Evolutionary conservation across 2,113 vertebrate species (phyloP), one percentile per base, ranked within the genome.

Genomic region (Pao palembangensis): DNA sequence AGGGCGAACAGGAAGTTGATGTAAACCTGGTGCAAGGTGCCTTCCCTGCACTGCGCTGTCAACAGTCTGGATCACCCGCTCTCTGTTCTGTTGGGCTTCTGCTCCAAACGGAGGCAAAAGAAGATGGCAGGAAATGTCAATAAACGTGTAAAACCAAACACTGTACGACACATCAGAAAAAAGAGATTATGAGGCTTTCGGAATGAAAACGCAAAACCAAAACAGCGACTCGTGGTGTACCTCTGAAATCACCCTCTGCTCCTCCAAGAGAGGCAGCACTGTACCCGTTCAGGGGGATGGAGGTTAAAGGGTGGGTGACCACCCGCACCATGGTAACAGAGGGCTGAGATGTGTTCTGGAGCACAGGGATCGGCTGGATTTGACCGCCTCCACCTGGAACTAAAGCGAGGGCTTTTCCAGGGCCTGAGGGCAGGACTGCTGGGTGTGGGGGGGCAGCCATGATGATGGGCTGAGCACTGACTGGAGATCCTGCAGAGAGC

Each of bases 321-420:
- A 98, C 93, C 44, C 96, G 86, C 75, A 99, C 91, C 97, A 98
- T 98, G 75, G 96, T 95, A 79, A 98, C 91, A 0, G 95, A 92
- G 44, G 95, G 89, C 13, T 94, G 93, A 57, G 93, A 88, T 18
- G 73, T 3, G 61, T 10, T 78, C 16, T 98, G 96, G 19, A 98
- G 91, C 1, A 97, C 79, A 0, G 98, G 96, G 64, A 98, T 93
- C 0, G 95, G 92, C 0, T 98, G 95, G 64, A 92, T 89, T 0
- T 93, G 71, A 20, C 93, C 86, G 69, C 92, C 90, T 83, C 74
- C 93, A 0, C 94, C 90, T 0, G 95, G 93, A 88, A 98, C 88
- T 73, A 98, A 93, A 8, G 95, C 88, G 0, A 98, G 84, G 0
- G 94, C 91, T 60, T 99, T 98, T 60, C 94, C 91, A 48, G 92